Percentiles rank a stretch among this genome's conserved stretches.
Conservation (phyloP, 2,888 invertebrate species). For the Noctua janthina region DNA sequence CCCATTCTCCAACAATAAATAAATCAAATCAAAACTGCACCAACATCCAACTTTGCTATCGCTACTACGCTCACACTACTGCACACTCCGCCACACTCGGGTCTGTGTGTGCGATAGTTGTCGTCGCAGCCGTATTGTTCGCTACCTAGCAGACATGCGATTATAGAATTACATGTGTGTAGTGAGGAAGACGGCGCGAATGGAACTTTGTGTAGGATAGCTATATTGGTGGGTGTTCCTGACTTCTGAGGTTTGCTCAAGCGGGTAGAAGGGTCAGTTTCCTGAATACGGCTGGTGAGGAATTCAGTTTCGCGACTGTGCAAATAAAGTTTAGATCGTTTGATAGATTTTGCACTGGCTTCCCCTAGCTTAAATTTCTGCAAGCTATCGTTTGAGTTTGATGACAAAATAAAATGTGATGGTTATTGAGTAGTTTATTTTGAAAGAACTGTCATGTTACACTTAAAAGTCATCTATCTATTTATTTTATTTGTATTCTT, state of each 20-base stretch:
- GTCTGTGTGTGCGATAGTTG: conserved; percentile 69
- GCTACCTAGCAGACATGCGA: conserved; percentile 38
- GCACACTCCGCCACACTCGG: conserved; percentile 58
- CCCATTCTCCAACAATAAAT: not conserved
- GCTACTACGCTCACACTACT: conserved; percentile 60
- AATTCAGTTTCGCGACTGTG: not conserved
- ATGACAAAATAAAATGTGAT: not conserved
- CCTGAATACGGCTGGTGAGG: not conserved
- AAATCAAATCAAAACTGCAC: conserved; percentile 4
- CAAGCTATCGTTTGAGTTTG: not conserved
- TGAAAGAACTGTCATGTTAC: not conserved
- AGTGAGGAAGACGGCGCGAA: not conserved
- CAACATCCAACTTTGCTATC: conserved; percentile 50
- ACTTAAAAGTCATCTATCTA: not conserved
- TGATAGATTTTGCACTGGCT: not conserved
- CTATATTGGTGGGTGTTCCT: conserved; percentile 2
- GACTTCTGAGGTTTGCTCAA: not conserved
- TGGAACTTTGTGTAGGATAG: not conserved
- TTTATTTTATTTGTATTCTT: not conserved
- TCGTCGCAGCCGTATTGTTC: conserved; percentile 54
- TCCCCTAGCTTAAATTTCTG: not conserved
- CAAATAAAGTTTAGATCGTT: not conserved
- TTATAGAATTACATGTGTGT: conserved; percentile 49
- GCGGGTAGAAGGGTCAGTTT: not conserved
- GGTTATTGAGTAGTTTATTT: not conserved